A percentile compares a stretch with the other conserved stretches of the same genome.
Evolutionary conservation across 1,140 invertebrate species (phyloP).

Genomic region (Microplitis mediator): DNA sequence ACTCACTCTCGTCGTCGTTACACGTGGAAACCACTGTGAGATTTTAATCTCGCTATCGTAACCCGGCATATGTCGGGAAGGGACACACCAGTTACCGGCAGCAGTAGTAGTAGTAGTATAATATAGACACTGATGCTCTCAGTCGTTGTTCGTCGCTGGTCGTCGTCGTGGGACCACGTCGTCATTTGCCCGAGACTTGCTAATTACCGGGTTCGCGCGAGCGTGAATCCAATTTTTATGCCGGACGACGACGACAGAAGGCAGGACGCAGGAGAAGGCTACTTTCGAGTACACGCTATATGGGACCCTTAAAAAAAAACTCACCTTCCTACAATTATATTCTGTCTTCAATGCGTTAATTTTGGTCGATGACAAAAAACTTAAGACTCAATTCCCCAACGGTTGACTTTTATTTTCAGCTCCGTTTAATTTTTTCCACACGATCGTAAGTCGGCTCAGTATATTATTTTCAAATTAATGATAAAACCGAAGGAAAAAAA

Average conservation of each 20-base stretch:
- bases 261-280: constrained; percentile 7
- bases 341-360: neutral
- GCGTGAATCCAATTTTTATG: constrained; percentile 50
- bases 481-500: neutral
- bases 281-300: neutral
- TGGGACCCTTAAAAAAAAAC: neutral
- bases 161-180: constrained; percentile 46
- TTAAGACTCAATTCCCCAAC: neutral
- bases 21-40: constrained; percentile 34
- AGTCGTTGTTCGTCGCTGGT: too few species aligned
- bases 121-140: constrained; percentile 7
- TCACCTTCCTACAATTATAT: neutral
- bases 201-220: constrained; percentile 51
- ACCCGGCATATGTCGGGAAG: constrained; percentile 40
- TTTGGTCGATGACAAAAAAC: neutral
- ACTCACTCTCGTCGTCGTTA: constrained; percentile 13
- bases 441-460: too few species aligned
- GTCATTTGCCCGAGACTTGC: constrained; percentile 45
- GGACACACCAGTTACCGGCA: neutral
- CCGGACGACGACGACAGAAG: constrained; percentile 38
- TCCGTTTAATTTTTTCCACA: too few species aligned
- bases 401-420: neutral
- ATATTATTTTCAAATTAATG: neutral
- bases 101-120: neutral
- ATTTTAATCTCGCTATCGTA: constrained; percentile 44